Percentiles rank a stretch among this genome's conserved stretches.
These are phyloP conservation scores for Tympanuchus pallidicinctus DNA, from an alignment of 2,113 vertebrate species.

Conservation along the genomic window DNA sequence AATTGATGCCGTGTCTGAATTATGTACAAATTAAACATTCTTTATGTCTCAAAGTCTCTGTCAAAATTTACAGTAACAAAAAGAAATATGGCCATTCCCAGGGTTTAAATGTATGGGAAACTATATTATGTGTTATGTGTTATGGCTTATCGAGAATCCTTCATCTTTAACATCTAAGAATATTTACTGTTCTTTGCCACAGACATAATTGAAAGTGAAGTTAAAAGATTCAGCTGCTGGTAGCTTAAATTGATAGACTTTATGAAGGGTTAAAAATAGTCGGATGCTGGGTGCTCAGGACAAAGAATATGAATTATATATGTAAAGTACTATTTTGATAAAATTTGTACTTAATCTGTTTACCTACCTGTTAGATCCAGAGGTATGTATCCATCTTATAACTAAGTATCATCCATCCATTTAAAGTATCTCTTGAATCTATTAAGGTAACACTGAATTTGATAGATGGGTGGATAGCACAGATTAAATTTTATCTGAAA, in stretches of 20 bases:
- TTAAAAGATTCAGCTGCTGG: not conserved
- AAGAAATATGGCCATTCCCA: not conserved
- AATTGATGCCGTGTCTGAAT: rapidly evolving
- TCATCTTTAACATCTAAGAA: not conserved
- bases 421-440: not conserved
- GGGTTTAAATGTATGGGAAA: not conserved
- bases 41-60: not conserved
- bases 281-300: not conserved
- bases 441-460: not conserved
- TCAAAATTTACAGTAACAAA: not conserved
- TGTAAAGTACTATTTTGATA: not conserved
- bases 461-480: not conserved
- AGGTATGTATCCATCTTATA: not conserved
- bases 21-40: not conserved
- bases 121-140: not conserved
- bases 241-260: not conserved
- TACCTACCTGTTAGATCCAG: not conserved
- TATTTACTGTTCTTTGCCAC: not conserved
- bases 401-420: not conserved
- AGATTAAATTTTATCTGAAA: not conserved
- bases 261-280: not conserved
- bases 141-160: not conserved
- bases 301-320: not conserved
- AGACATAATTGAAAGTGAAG: not conserved
- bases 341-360: not conserved